A percentile compares a stretch with the other conserved stretches of the same genome.
These are phyloP conservation scores for Tokudaia tokunoshimensis DNA, from an alignment of 2,797 vertebrate genomes.

Conservation along the genomic window DNA sequence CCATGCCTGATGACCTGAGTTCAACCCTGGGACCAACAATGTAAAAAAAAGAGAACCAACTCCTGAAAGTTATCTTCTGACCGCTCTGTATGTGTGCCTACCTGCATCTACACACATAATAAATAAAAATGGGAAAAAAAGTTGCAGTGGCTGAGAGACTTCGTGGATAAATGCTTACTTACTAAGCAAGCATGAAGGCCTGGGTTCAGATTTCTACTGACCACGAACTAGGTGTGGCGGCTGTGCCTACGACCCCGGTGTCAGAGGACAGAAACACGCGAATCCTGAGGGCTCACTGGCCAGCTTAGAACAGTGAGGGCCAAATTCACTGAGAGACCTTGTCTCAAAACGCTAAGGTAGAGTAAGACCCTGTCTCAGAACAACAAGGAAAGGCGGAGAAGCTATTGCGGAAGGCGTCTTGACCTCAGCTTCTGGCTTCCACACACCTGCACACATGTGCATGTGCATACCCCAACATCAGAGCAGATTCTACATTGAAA, in stretches of 20 bases:
- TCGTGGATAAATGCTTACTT: neutral
- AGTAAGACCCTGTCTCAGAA: neutral
- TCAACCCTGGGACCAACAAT: neutral
- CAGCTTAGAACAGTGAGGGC: neutral
- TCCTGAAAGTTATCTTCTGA: neutral
- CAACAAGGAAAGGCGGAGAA: neutral
- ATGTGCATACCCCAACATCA: neutral
- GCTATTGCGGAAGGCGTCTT: neutral
- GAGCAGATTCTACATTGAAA: neutral
- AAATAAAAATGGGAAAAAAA: neutral
- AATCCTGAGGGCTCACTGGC: neutral
- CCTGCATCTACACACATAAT: neutral
- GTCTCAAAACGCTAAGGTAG: neutral
- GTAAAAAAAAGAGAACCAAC: neutral
- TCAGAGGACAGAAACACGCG: no score
- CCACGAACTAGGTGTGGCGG: neutral
- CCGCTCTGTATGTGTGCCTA: neutral
- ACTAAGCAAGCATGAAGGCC: neutral
- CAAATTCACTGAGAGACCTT: neutral
- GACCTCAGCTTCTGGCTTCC: neutral
- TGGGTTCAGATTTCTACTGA: neutral
- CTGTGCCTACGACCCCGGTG: neutral
- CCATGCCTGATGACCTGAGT: neutral
- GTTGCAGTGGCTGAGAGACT: neutral
- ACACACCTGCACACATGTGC: neutral